Conservation (phyloP, 92 coral and sea anemone species). For the Parazoanthus atlanticus region DNA sequence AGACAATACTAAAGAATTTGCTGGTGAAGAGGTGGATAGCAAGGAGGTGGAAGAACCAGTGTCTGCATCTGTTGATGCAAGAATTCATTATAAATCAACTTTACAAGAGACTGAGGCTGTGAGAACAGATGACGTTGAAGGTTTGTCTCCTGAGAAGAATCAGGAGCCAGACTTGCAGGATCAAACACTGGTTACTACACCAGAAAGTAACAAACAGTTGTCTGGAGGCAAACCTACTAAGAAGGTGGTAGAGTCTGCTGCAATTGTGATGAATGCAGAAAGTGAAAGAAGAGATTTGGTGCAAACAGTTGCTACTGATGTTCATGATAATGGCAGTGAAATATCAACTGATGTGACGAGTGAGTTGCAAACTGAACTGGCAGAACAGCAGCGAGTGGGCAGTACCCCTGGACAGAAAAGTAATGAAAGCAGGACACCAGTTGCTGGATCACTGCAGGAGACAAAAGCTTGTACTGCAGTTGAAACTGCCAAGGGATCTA, state of each 20-base stretch:
- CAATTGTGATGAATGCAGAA: neutral
- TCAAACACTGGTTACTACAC: neutral
- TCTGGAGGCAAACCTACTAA: neutral
- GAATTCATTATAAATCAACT: neutral
- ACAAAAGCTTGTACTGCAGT: neutral
- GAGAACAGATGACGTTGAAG: neutral
- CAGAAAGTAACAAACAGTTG: neutral
- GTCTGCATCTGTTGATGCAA: constrained; percentile 3
- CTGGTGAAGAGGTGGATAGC: constrained; percentile 6
- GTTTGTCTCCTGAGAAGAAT: neutral
- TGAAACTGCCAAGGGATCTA: neutral
- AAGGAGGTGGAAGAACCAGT: constrained; percentile 6
- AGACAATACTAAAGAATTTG: neutral
- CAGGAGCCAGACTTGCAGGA: neutral
- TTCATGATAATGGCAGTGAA: neutral
- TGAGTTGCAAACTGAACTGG: neutral
- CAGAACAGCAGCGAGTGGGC: neutral
- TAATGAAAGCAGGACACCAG: neutral
- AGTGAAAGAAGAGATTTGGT: neutral
- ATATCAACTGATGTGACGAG: neutral
- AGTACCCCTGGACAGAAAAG: neutral
- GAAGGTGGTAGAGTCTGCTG: neutral
- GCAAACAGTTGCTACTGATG: neutral
- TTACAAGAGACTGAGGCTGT: neutral
- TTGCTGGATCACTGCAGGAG: neutral